Evolutionary conservation across 2,113 vertebrate genomes (phyloP).

Genomic region (Telmatochromis brachygnathus): DNA sequence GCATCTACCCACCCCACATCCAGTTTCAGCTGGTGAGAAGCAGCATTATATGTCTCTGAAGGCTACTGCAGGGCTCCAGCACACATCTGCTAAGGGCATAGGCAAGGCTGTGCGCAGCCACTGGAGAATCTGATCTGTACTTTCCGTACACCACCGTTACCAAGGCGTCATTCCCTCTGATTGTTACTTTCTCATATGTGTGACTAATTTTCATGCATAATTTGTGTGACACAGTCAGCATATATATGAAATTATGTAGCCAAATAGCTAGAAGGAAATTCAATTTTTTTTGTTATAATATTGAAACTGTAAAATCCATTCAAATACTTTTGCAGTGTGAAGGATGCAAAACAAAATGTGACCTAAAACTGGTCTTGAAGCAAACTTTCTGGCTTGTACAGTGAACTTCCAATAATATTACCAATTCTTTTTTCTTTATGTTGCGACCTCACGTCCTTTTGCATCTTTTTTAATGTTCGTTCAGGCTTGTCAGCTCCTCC

Average conservation of each 20-base stretch:
- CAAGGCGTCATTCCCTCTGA: background rate
- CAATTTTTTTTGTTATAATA: accelerated
- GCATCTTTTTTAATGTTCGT: background rate
- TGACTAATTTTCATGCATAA: background rate
- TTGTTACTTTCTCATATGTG: background rate
- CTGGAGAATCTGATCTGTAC: background rate
- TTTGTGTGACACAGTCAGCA: background rate
- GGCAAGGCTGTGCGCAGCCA: background rate
- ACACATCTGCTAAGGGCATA: background rate
- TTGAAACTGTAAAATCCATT: background rate
- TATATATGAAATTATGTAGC: background rate
- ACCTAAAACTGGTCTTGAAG: background rate
- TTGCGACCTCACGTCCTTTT: background rate
- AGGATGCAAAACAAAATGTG: background rate
- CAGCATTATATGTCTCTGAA: background rate
- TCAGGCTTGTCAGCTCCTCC: slow-evolving; percentile 93
- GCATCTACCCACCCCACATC: slow-evolving; percentile 91
- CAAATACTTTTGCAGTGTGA: background rate
- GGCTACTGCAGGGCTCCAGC: background rate
- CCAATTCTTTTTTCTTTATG: background rate
- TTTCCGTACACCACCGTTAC: background rate
- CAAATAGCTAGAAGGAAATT: background rate
- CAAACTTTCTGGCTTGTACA: background rate
- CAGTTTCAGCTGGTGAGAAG: slow-evolving; percentile 94
- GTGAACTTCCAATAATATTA: background rate